phyloP scores from a whole-genome alignment of 92 coral and sea anemone species.

The Virgularia gustaviana region DNA sequence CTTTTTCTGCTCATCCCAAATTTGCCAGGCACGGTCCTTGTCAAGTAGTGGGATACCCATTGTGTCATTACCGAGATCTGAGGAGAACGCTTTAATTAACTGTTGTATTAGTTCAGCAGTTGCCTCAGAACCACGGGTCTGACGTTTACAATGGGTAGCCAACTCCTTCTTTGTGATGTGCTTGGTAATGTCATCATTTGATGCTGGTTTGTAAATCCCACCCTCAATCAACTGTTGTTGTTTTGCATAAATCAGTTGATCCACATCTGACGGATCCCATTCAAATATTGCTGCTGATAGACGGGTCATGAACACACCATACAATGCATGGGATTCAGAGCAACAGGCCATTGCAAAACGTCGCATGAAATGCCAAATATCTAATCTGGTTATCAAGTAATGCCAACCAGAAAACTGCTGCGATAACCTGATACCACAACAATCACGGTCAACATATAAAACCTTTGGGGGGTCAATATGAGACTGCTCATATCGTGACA shows the following conservation, averaged over 20 bases:
- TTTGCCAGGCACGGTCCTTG: constrained; percentile 41
- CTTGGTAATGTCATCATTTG: constrained; percentile 3
- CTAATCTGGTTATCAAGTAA: no score
- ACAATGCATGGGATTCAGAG: constrained; percentile 52
- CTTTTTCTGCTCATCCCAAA: constrained; percentile 46
- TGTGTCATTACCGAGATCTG: constrained; percentile 53
- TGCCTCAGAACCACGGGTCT: constrained; percentile 45
- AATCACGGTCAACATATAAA: constrained; percentile 24
- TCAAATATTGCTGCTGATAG: constrained; percentile 44
- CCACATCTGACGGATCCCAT: constrained; percentile 31
- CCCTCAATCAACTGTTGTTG: constrained; percentile 16
- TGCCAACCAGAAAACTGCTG: no score
- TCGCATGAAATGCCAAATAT: constrained; percentile 18
- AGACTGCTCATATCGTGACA: constrained; percentile 1
- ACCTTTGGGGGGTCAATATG: constrained; percentile 15
- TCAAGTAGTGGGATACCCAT: constrained; percentile 59
- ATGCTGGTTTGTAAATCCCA: constrained; percentile 10
- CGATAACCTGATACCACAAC: no score
- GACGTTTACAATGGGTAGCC: constrained; percentile 34
- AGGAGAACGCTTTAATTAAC: constrained; percentile 35
- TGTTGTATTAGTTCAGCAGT: constrained; percentile 44
- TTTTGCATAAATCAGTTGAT: constrained; percentile 32
- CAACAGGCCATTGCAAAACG: neutral
- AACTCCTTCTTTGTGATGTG: constrained; percentile 12
- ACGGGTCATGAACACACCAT: constrained; percentile 44